Evolutionary conservation across 1,140 invertebrate genomes (phyloP).

Genomic region (Lucilia sericata): DNA sequence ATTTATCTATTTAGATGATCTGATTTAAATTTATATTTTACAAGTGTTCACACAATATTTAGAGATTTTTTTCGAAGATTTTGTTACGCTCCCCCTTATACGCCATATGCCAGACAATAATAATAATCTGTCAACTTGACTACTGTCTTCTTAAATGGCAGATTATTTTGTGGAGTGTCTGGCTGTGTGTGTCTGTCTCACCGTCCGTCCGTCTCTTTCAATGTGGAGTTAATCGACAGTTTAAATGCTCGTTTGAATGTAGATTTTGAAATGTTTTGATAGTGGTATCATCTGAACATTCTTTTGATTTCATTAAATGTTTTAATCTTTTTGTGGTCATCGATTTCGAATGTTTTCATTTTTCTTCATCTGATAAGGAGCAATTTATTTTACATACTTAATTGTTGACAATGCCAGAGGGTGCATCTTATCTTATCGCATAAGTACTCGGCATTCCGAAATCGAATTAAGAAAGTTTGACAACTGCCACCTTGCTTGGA

Average conservation of each 20-base stretch:
- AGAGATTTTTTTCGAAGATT: background rate
- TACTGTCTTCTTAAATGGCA: background rate
- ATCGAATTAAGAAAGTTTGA: background rate
- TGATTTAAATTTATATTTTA: conserved; percentile 26
- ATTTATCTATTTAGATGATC: background rate
- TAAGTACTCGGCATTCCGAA: background rate
- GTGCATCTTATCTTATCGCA: background rate
- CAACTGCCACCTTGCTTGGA: background rate
- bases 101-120: background rate
- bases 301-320: conserved; percentile 4
- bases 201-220: background rate
- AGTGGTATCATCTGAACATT: background rate
- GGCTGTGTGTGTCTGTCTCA: background rate
- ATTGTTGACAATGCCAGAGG: background rate
- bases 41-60: conserved; percentile 29
- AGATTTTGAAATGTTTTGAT: background rate
- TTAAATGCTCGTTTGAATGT: conserved; percentile 4
- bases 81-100: background rate
- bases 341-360: background rate
- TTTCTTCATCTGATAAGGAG: conserved; percentile 12
- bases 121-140: background rate
- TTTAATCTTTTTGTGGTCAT: conserved; percentile 24
- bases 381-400: conserved; percentile 27
- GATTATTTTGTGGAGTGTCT: background rate
- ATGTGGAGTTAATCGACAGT: background rate